Percentiles rank a stretch among this genome's conserved stretches.
These are phyloP conservation scores for Hydrolagus colliei DNA, from an alignment of 2,797 vertebrate species.

Conservation along the genomic window DNA sequence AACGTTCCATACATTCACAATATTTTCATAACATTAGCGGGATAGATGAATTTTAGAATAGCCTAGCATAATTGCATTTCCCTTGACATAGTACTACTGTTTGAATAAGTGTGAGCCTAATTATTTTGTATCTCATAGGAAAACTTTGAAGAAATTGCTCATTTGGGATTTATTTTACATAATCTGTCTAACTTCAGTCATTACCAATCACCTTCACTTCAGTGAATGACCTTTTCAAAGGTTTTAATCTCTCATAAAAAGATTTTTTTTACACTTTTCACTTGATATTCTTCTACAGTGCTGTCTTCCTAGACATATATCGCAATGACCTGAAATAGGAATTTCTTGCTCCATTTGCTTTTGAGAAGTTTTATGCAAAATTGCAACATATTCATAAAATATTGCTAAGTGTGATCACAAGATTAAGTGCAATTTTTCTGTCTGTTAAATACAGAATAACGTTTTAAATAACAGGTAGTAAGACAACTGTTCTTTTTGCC, in stretches of 20 bases:
- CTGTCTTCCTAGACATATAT: background rate
- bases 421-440: background rate
- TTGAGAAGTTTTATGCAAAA: background rate
- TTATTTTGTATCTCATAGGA: conserved; percentile 7
- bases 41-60: background rate
- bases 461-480: background rate
- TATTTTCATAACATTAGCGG: background rate
- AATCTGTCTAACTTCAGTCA: background rate
- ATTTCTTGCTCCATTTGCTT: background rate
- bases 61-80: background rate
- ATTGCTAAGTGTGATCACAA: background rate
- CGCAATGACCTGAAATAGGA: background rate
- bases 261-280: background rate
- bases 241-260: background rate
- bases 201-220: conserved; percentile 24
- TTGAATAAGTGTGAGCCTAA: background rate
- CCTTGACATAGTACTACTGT: background rate
- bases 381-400: background rate
- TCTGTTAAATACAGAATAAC: background rate
- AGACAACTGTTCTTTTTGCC: background rate
- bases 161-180: background rate
- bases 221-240: background rate
- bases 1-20: background rate
- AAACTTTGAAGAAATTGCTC: conserved; percentile 7
- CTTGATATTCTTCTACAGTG: background rate